A percentile compares a stretch with the other conserved stretches of the same genome.
phyloP scores from a whole-genome alignment of 53 echinoderm and acorn worm species.

The Hippasteria phrygiana region DNA sequence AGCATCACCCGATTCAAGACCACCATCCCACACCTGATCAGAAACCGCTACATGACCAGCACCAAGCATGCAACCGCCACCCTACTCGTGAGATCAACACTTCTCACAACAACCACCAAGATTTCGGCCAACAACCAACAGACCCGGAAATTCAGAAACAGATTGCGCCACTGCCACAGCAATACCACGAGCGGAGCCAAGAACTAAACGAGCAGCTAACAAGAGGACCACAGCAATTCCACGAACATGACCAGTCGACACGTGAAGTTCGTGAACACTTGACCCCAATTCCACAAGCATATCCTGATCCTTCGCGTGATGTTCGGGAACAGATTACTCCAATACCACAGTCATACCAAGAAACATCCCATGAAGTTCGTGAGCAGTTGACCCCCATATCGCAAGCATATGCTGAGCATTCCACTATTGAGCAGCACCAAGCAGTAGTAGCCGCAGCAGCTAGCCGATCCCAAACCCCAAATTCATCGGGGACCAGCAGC shows the following conservation, averaged over 20 bases:
- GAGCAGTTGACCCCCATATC: constrained; percentile 56
- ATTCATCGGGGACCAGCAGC: constrained; percentile 52
- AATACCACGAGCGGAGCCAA: constrained; percentile 34
- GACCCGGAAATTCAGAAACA: constrained; percentile 39
- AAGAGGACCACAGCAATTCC: constrained; percentile 43
- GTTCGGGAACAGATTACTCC: constrained; percentile 40
- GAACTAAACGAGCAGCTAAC: constrained; percentile 40
- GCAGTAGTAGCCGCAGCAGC: constrained; percentile 23
- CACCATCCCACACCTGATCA: constrained; percentile 22
- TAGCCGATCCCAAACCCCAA: constrained; percentile 58
- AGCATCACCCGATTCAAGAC: constrained; percentile 28
- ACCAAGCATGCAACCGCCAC: constrained; percentile 2
- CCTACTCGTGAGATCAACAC: not conserved
- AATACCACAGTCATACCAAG: constrained; percentile 35
- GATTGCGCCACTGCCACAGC: constrained; percentile 22
- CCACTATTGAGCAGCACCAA: constrained; percentile 50
- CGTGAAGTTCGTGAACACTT: constrained; percentile 39
- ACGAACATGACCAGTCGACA: constrained; percentile 19
- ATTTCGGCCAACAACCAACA: constrained; percentile 24
- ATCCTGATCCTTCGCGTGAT: constrained; percentile 25
- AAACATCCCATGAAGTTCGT: constrained; percentile 6
- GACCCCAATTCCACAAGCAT: constrained; percentile 50
- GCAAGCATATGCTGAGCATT: constrained; percentile 42
- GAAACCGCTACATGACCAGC: constrained; percentile 22
- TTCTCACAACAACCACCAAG: constrained; percentile 54